These are phyloP conservation scores for Morpho deidamia DNA, from an alignment of 2,888 invertebrate genomes.

Conservation along the genomic window DNA sequence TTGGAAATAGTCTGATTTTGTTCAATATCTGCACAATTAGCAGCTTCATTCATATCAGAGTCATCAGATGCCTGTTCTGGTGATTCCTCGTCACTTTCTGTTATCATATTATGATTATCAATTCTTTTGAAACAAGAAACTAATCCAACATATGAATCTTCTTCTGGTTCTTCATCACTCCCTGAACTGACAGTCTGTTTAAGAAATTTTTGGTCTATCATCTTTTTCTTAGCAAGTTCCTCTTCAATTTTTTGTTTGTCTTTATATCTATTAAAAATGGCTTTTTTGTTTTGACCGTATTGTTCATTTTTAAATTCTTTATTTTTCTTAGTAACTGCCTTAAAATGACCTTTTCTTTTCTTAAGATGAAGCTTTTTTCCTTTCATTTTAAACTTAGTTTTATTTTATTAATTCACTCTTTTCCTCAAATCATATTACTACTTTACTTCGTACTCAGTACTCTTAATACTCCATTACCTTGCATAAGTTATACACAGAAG, in stretches of 20 bases:
- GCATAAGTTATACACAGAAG: too few relatives aligned
- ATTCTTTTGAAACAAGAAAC: constrained; percentile 67
- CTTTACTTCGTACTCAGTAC: too few relatives aligned
- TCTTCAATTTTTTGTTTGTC: constrained; percentile 69
- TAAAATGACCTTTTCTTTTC: constrained; percentile 41
- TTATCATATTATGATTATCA: constrained; percentile 31
- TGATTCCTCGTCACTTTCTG: constrained; percentile 42
- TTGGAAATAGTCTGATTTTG: constrained; percentile 3
- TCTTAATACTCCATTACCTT: too few relatives aligned
- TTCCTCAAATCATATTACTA: too few relatives aligned
- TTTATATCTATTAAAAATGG: constrained; percentile 70
- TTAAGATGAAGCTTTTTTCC: constrained; percentile 40
- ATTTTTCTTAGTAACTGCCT: constrained; percentile 39
- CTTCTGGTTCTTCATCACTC: constrained; percentile 61
- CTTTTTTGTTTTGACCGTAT: constrained; percentile 55
- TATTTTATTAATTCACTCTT: too few relatives aligned
- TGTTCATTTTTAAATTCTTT: constrained; percentile 45
- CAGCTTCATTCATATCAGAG: constrained; percentile 4
- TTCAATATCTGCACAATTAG: neutral
- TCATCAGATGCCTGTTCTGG: constrained; percentile 24
- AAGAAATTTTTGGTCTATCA: constrained; percentile 51
- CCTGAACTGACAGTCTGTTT: constrained; percentile 58
- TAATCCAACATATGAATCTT: constrained; percentile 70
- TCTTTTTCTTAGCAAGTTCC: constrained; percentile 58
- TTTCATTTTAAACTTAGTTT: too few relatives aligned